phyloP scores from a whole-genome alignment of 2,113 vertebrate species.

The Microcebus ravelobensis region DNA sequence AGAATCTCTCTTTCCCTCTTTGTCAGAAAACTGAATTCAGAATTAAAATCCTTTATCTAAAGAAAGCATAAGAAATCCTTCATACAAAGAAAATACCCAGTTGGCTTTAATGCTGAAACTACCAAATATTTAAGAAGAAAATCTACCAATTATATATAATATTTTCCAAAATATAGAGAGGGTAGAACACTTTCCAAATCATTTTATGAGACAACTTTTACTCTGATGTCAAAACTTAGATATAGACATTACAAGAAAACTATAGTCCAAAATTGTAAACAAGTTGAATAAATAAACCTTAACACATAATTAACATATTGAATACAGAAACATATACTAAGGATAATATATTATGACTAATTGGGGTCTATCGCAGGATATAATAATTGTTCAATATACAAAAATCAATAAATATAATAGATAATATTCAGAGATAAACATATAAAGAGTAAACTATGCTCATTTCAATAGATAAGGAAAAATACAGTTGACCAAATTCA shows the following conservation, averaged over 20 bases:
- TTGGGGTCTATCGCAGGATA: neutral
- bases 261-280: neutral
- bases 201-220: neutral
- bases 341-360: neutral
- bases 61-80: neutral
- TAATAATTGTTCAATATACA: neutral
- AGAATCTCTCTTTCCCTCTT: neutral
- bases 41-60: neutral
- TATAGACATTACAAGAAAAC: neutral
- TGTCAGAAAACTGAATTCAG: neutral
- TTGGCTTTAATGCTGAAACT: neutral
- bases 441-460: neutral
- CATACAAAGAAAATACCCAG: neutral
- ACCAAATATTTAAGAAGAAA: neutral
- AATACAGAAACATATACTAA: neutral
- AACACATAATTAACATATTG: neutral
- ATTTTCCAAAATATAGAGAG: neutral
- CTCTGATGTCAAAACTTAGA: neutral
- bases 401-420: neutral
- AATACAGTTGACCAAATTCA: neutral
- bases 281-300: neutral
- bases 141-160: neutral
- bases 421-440: neutral
- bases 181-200: neutral
- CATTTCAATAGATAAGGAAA: neutral